These are phyloP conservation scores for Hemithea aestivaria DNA, from an alignment of 2,888 invertebrate species.

Conservation along the genomic window DNA sequence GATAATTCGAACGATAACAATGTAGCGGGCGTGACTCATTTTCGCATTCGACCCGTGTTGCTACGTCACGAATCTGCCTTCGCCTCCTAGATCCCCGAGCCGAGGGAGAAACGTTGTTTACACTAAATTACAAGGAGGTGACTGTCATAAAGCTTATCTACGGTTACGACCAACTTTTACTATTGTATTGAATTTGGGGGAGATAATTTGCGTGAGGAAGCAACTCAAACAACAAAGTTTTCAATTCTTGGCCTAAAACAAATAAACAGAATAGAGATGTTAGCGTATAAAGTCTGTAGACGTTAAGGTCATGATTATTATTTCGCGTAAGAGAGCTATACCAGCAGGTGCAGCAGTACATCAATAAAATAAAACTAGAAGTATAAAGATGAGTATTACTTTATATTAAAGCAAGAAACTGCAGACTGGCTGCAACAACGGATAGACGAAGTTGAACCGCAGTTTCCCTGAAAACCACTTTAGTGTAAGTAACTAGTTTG, in stretches of 20 bases:
- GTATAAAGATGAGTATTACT: neutral
- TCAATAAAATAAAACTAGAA: no score
- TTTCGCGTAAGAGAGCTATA: no score
- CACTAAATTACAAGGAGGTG: constrained; percentile 43
- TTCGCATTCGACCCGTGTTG: constrained; percentile 45
- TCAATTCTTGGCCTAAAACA: constrained; percentile 8
- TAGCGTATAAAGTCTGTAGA: no score
- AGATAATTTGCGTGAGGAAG: constrained; percentile 13
- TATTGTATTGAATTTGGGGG: constrained; percentile 21
- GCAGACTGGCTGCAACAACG: constrained; percentile 16
- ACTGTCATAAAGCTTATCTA: constrained; percentile 26
- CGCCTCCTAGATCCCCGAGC: constrained; percentile 33
- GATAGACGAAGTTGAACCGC: constrained; percentile 28
- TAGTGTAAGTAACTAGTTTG: constrained; percentile 24
- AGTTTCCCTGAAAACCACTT: constrained; percentile 26
- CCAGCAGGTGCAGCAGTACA: no score
- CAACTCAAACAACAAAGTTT: constrained; percentile 8
- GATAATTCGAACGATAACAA: constrained; percentile 49
- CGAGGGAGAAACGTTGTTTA: constrained; percentile 41
- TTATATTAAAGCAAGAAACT: constrained; percentile 14
- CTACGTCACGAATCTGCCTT: constrained; percentile 38
- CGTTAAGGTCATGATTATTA: no score
- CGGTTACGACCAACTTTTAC: constrained; percentile 16
- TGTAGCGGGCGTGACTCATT: constrained; percentile 39
- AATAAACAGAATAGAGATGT: neutral